phyloP scores from a whole-genome alignment of 1,140 invertebrate genomes.

The Papilio polytes region DNA sequence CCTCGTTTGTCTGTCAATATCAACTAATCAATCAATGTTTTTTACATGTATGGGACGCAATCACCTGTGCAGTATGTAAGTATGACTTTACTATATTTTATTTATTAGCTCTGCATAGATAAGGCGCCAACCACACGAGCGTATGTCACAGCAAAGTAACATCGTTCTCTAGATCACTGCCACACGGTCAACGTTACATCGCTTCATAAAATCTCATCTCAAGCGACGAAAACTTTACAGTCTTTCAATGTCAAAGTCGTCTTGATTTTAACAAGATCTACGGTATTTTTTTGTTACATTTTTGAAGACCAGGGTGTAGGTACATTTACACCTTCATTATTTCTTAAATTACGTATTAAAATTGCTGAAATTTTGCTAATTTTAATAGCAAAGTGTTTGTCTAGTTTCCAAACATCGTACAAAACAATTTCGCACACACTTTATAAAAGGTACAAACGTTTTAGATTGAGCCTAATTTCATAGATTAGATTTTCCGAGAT shows the following conservation, averaged over 20 bases:
- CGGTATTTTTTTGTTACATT: background rate
- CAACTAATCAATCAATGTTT: constrained; percentile 48
- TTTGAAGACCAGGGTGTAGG: background rate
- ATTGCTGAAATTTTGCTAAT: background rate
- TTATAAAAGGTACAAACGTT: background rate
- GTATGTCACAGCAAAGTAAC: background rate
- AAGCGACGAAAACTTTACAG: constrained; percentile 10
- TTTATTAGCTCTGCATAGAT: constrained; percentile 1
- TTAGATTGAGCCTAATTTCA: constrained; percentile 6
- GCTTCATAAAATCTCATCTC: background rate
- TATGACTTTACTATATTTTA: constrained; percentile 47
- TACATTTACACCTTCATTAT: background rate
- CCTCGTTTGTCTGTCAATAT: constrained; percentile 1
- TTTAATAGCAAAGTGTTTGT: background rate
- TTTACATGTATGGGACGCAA: constrained; percentile 52
- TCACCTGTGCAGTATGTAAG: constrained; percentile 69
- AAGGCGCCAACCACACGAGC: background rate
- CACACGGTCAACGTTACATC: background rate
- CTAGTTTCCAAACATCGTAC: background rate
- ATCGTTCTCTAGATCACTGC: background rate
- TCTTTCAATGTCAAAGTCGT: background rate
- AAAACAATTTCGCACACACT: background rate
- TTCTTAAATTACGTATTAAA: background rate
- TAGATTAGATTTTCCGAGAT: constrained; percentile 33
- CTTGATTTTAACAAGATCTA: background rate